These are phyloP conservation scores for Sitophilus oryzae DNA, from an alignment of 1,140 invertebrate genomes.

Conservation along the genomic window DNA sequence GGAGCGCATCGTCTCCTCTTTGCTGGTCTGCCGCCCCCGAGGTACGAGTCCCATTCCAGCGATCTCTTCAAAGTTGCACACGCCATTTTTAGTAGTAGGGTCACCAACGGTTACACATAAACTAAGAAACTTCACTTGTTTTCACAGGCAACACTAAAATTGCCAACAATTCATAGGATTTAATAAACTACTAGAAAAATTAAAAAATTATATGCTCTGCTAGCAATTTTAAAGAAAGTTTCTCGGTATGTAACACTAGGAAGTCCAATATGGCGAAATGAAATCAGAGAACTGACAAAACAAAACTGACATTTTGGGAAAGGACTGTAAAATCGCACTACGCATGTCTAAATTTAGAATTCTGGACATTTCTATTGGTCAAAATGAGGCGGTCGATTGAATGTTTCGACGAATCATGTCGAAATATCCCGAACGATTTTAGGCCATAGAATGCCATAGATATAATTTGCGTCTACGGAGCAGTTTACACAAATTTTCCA, in stretches of 20 bases:
- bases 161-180: not conserved
- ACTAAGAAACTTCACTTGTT: constrained; percentile 31
- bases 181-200: not conserved
- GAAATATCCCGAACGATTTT: too few species aligned
- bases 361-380: not conserved
- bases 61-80: constrained; percentile 91
- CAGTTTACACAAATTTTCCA: too few species aligned
- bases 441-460: too few species aligned
- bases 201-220: not conserved
- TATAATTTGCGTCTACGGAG: too few species aligned
- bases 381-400: not conserved
- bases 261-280: constrained; percentile 32
- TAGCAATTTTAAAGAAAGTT: constrained; percentile 2
- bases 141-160: not conserved
- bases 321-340: not conserved
- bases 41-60: constrained; percentile 86
- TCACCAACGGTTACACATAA: constrained; percentile 34
- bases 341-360: not conserved
- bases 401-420: too few species aligned
- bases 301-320: constrained; percentile 28
- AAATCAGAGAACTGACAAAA: constrained; percentile 27
- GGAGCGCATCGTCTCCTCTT: constrained; percentile 85
- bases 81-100: constrained; percentile 73
- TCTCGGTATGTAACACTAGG: constrained; percentile 10
- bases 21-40: constrained; percentile 70